A percentile compares a stretch with the other conserved stretches of the same genome.
phyloP scores from a whole-genome alignment of 2,888 invertebrate genomes.

The Diaphora mendica region DNA sequence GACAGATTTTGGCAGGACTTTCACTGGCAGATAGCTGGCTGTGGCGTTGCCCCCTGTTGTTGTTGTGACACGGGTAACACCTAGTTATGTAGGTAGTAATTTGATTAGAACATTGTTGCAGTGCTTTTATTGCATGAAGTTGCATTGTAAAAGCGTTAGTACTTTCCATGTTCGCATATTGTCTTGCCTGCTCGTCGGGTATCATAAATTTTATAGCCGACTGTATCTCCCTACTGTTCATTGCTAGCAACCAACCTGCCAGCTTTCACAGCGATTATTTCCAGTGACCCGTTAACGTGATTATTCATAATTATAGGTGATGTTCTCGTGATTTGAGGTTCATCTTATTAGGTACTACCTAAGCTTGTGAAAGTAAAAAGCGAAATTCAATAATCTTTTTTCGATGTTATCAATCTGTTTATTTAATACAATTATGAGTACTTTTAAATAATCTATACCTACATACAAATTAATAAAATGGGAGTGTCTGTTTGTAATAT shows the following conservation, averaged over 20 bases:
- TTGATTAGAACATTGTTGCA: conserved; percentile 22
- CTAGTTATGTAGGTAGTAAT: too few relatives aligned
- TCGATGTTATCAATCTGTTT: too few relatives aligned
- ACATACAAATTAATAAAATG: too few relatives aligned
- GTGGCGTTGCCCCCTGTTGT: too few relatives aligned
- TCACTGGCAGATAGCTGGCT: too few relatives aligned
- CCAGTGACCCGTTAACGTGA: conserved; percentile 91
- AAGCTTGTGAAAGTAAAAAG: conserved; percentile 88
- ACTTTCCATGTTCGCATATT: conserved; percentile 88
- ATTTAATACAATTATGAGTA: too few relatives aligned
- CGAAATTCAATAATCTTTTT: conserved; percentile 86
- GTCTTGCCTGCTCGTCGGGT: conserved; percentile 91
- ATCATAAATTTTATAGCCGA: conserved; percentile 89
- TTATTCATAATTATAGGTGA: conserved; percentile 92
- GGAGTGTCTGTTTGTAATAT: too few relatives aligned
- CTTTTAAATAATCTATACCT: too few relatives aligned
- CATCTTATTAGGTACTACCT: conserved; percentile 86
- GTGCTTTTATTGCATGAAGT: conserved; percentile 64
- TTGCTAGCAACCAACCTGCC: conserved; percentile 88
- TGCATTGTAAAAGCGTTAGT: conserved; percentile 84
- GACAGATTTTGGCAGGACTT: too few relatives aligned
- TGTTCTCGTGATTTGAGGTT: conserved; percentile 89
- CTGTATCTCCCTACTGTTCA: conserved; percentile 90
- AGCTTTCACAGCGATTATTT: conserved; percentile 89
- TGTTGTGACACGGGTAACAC: too few relatives aligned